Base-by-base conservation (phyloP, 2,113 vertebrate genomes). In the Ctenodactylus gundi region DNA sequence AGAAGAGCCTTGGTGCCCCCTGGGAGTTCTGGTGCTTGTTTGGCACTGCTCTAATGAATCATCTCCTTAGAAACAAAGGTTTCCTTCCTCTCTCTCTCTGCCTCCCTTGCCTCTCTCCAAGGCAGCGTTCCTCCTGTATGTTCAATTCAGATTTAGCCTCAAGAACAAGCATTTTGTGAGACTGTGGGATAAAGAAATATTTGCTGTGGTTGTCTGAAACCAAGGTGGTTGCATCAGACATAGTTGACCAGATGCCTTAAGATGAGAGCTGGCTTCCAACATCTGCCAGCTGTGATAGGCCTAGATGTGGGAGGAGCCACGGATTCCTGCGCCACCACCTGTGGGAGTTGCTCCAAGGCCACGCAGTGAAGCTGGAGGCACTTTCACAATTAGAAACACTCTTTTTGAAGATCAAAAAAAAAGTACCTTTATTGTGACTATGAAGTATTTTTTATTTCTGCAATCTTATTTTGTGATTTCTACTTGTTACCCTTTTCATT, bases 71-170 rank as follows among this genome's bases (percentile, higher is more conserved):
- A 96, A 88, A 94, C 1, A 0, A 89, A 80, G 65, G 23, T n/a
- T n/a, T n/a, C n/a, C n/a, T n/a, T n/a, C n/a, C n/a, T n/a, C n/a
- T n/a, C n/a, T n/a, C n/a, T n/a, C 57, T 58, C 55, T 29, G 21
- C 36, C 17, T 64, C 84, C 0, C 89, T 93, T 93, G n/a, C 55
- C 82, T 77, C 53, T 92, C 82, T 68, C 91, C 4, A n/a, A 39
- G 18, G 58, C 88, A 85, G 23, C 9, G 82, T 96, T 97, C 62
- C 76, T 95, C 89, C 34, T 39, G n/a, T n/a, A n/a, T n/a, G n/a
- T n/a, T n/a, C n/a, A n/a, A n/a, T n/a, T n/a, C n/a, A n/a, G n/a
- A n/a, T 21, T 62, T 14, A 75, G 76, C 23, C 4, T 53, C 29
- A 88, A 31, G 60, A 46, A 57, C 46, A 57, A 82, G 12, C 76